Conservation (phyloP, 2,888 invertebrate species). For the Drosophila rellima region DNA sequence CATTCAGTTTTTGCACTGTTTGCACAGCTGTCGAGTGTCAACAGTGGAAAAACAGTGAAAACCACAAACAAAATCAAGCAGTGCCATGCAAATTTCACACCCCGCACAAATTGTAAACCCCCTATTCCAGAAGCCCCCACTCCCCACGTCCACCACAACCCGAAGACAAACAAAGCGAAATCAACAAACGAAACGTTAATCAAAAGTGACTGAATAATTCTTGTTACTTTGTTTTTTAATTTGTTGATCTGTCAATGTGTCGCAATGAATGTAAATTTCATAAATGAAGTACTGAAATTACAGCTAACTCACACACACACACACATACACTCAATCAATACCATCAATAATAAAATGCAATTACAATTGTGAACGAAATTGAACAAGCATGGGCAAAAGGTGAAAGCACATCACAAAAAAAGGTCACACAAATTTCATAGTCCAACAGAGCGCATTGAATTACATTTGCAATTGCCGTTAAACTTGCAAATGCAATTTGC, state of each 20-base stretch:
- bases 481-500: slow-evolving; percentile 37
- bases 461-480: slow-evolving; percentile 23
- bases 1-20: slow-evolving; percentile 28
- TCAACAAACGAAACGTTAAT: slow-evolving; percentile 59
- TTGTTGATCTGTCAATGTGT: slow-evolving; percentile 52
- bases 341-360: slow-evolving; percentile 74
- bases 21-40: slow-evolving; percentile 56
- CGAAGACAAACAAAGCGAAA: slow-evolving; percentile 35
- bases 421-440: slow-evolving; percentile 36
- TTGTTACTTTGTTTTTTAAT: slow-evolving; percentile 31
- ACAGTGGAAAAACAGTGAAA: slow-evolving; percentile 28
- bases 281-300: slow-evolving; percentile 63
- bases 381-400: slow-evolving; percentile 23
- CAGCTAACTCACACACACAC: slow-evolving; percentile 31
- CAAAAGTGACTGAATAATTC: slow-evolving; percentile 62
- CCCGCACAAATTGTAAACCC: not conserved
- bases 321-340: slow-evolving; percentile 30
- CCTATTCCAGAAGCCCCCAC: not conserved
- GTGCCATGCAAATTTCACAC: slow-evolving; percentile 51
- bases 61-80: slow-evolving; percentile 59
- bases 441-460: slow-evolving; percentile 49
- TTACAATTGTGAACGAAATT: slow-evolving; percentile 50
- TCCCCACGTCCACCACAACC: not conserved
- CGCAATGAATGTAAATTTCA: slow-evolving; percentile 71
- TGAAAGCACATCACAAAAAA: slow-evolving; percentile 23